phyloP scores from a whole-genome alignment of 1,140 invertebrate species.

The Lordiphosa mommai region DNA sequence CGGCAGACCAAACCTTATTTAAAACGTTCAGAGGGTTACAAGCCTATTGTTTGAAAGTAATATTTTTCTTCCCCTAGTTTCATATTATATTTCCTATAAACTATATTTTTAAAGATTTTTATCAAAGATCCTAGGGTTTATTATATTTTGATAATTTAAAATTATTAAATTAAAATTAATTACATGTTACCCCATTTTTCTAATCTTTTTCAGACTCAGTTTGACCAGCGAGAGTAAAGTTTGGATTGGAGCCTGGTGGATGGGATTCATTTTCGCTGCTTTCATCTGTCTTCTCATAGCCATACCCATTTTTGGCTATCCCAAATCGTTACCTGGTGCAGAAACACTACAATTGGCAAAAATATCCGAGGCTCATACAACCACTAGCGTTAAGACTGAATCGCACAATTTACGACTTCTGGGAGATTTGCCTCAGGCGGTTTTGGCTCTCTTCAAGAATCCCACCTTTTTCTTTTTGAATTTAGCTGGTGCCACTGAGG shows the following conservation, averaged over 20 bases:
- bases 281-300: conserved; percentile 85
- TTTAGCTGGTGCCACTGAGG: conserved; percentile 88
- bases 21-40: too few species aligned
- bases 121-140: too few species aligned
- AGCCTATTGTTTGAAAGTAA: too few species aligned
- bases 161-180: too few species aligned
- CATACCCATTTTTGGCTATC: conserved; percentile 87
- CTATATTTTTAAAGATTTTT: too few species aligned
- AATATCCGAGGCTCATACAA: conserved; percentile 85
- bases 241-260: conserved; percentile 94
- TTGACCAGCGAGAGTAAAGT: conserved; percentile 86
- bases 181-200: too few species aligned
- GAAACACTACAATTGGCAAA: conserved; percentile 84
- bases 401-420: conserved; percentile 71
- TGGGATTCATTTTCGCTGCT: conserved; percentile 87
- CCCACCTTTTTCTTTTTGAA: conserved; percentile 91
- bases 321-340: conserved; percentile 85
- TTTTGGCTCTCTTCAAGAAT: conserved; percentile 85
- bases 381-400: conserved; percentile 46
- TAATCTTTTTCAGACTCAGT: conserved; percentile 81
- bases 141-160: too few species aligned
- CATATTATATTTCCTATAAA: too few species aligned
- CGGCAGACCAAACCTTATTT: too few species aligned
- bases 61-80: too few species aligned
- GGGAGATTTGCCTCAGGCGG: conserved; percentile 84